These are phyloP conservation scores for Cirrhinus mrigala DNA, from an alignment of 2,797 vertebrate genomes.

Conservation along the genomic window DNA sequence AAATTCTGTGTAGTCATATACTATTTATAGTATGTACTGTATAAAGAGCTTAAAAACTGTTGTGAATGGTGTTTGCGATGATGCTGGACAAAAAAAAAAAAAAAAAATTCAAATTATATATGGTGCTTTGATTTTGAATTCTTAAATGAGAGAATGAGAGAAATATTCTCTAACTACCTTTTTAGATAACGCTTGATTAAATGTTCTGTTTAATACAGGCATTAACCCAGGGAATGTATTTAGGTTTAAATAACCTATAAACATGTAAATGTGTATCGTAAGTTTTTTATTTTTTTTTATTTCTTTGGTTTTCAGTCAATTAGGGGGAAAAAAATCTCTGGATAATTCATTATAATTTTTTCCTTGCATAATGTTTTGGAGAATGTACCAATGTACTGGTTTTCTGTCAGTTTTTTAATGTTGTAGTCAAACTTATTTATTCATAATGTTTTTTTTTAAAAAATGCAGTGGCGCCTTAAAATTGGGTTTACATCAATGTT, in stretches of 20 bases:
- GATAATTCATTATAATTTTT: background rate
- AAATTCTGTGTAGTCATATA: background rate
- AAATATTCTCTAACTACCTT: background rate
- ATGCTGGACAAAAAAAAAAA: slow-evolving; percentile 54
- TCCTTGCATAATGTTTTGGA: background rate
- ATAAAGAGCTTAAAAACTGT: slow-evolving; percentile 9
- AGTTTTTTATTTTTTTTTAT: background rate
- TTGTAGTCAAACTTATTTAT: slow-evolving; percentile 3
- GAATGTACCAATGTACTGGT: slow-evolving; percentile 16
- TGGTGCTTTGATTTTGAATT: slow-evolving; percentile 28
- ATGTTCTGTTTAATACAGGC: slow-evolving; percentile 49
- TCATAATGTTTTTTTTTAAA: background rate
- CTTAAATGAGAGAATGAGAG: slow-evolving; percentile 1
- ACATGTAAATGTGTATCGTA: slow-evolving; percentile 13
- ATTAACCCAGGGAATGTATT: slow-evolving; percentile 58
- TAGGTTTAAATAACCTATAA: slow-evolving; percentile 20
- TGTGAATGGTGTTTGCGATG: slow-evolving; percentile 36
- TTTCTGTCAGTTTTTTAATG: background rate
- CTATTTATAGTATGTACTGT: slow-evolving; percentile 20
- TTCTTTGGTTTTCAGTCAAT: background rate
- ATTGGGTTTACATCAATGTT: background rate
- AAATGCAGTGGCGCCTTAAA: slow-evolving; percentile 13
- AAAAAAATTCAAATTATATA: background rate
- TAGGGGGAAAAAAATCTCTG: background rate
- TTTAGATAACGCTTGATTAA: slow-evolving; percentile 41